Percentiles rank a stretch among this genome's conserved stretches.
These are phyloP conservation scores for Trichopria drosophilae DNA, from an alignment of 2,888 invertebrate species.

Conservation along the genomic window DNA sequence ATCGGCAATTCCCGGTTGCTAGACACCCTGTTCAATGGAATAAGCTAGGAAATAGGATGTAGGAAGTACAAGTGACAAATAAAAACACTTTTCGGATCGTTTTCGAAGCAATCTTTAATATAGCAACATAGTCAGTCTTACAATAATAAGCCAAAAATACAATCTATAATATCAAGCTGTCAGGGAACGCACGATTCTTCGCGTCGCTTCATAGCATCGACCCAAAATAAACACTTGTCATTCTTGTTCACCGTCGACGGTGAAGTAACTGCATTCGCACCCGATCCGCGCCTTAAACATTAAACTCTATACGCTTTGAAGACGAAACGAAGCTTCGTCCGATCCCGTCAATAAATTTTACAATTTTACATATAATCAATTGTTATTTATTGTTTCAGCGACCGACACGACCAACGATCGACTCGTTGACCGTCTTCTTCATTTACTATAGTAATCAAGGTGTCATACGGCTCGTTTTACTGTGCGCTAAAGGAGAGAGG, in stretches of 20 bases:
- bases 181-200: slow-evolving; percentile 42
- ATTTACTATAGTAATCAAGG: slow-evolving; percentile 13
- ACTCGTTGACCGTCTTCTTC: neutral
- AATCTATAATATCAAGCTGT: slow-evolving; percentile 52
- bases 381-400: slow-evolving; percentile 33
- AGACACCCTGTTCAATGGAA: too few relatives aligned
- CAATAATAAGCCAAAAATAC: slow-evolving; percentile 58
- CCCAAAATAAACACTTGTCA: too few relatives aligned
- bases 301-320: too few relatives aligned
- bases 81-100: slow-evolving; percentile 29
- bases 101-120: slow-evolving; percentile 57
- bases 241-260: too few relatives aligned
- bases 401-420: slow-evolving; percentile 35
- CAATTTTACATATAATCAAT: slow-evolving; percentile 52
- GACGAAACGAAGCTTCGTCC: slow-evolving; percentile 42
- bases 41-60: too few relatives aligned
- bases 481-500: slow-evolving; percentile 13
- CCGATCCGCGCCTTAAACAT: too few relatives aligned
- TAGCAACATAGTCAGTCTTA: slow-evolving; percentile 58
- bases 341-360: slow-evolving; percentile 48
- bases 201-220: too few relatives aligned
- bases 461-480: slow-evolving; percentile 11
- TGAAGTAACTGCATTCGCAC: too few relatives aligned
- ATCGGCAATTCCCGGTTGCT: too few relatives aligned
- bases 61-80: too few relatives aligned